Percentiles rank a stretch among this genome's conserved stretches.
phyloP scores from a whole-genome alignment of 2,797 vertebrate genomes.

The Jordanella pulchra region DNA sequence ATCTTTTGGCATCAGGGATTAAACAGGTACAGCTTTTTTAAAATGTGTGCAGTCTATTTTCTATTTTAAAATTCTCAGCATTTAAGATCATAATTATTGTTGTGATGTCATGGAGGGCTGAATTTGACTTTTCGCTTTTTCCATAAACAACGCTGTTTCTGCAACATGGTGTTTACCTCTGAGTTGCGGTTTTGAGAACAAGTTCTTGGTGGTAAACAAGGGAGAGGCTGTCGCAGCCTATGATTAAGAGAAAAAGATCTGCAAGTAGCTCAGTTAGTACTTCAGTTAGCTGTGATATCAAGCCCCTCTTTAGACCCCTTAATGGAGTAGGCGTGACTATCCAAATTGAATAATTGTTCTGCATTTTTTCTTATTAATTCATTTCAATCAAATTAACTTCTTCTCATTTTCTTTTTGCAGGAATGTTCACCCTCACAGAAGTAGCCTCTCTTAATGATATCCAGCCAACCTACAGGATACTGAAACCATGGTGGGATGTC shows the following conservation, averaged over 20 bases:
- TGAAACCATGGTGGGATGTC: constrained; percentile 99
- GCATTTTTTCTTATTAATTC: neutral
- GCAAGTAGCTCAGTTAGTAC: neutral
- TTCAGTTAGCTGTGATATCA: neutral
- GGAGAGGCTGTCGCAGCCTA: neutral
- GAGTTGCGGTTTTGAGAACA: neutral
- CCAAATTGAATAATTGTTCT: neutral
- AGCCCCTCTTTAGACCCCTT: neutral
- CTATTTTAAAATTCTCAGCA: neutral
- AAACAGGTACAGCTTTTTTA: neutral
- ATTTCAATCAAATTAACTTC: neutral
- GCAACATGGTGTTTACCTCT: neutral
- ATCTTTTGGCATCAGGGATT: neutral
- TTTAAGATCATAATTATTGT: neutral
- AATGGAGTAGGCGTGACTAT: neutral
- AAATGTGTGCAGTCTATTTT: neutral
- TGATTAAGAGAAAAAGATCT: neutral
- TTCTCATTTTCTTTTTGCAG: constrained; percentile 79
- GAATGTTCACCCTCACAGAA: constrained; percentile 99
- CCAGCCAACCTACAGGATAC: constrained; percentile 96
- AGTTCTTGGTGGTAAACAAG: neutral
- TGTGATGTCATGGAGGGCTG: neutral
- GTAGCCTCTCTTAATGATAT: constrained; percentile 98
- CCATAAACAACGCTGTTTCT: neutral
- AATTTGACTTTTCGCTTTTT: neutral